phyloP scores from a whole-genome alignment of 2,888 invertebrate genomes.

The Trachelus iudaicus region DNA sequence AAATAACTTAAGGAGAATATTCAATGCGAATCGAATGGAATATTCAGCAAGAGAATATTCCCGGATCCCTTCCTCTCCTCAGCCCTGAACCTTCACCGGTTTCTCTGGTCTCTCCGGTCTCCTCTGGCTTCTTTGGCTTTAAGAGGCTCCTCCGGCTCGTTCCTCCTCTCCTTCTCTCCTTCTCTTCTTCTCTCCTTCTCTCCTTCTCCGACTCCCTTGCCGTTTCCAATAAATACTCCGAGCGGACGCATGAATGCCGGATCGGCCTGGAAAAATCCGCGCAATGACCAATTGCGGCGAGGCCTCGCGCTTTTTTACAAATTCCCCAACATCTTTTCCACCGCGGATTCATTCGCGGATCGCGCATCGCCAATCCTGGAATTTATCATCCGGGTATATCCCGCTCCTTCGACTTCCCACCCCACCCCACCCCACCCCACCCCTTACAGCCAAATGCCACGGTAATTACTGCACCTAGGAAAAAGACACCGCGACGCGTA shows the following conservation, averaged over 20 bases:
- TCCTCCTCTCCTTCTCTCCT: constrained; percentile 27
- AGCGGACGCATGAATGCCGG: constrained; percentile 59
- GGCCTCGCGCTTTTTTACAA: constrained; percentile 35
- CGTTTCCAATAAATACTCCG: constrained; percentile 59
- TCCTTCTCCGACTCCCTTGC: constrained; percentile 25
- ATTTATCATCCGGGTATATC: not conserved
- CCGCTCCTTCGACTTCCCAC: constrained; percentile 12
- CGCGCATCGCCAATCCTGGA: not conserved
- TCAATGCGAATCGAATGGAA: constrained; percentile 45
- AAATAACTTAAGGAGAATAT: constrained; percentile 60
- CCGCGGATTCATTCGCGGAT: constrained; percentile 2
- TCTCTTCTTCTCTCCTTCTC: no score
- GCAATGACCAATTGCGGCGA: constrained; percentile 57
- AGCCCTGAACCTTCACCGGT: no score
- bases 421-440: not conserved
- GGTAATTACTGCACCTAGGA: constrained; percentile 28
- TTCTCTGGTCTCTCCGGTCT: no score
- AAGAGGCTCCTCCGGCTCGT: no score
- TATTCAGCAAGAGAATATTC: no score
- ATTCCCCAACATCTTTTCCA: not conserved
- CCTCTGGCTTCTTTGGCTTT: no score
- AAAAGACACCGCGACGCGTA: no score
- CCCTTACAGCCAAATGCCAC: constrained; percentile 30
- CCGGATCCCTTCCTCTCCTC: no score
- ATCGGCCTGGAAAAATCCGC: constrained; percentile 50